Conservation (phyloP, 2,113 vertebrate species). For the Macrotis lagotis region DNA sequence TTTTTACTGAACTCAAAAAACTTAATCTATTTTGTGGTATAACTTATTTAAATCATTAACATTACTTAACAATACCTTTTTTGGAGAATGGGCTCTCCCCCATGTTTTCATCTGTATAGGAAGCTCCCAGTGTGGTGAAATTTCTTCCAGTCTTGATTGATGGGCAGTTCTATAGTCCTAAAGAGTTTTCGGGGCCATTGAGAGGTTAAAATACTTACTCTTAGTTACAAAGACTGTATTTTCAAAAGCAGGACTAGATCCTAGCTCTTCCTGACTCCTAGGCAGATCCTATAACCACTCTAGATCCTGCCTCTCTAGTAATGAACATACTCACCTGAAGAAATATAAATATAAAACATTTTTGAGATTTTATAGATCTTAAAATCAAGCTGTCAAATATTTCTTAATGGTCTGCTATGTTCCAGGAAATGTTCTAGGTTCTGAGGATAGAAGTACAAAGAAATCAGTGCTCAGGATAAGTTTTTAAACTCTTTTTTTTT, state of each 20-base stretch:
- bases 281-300: not conserved
- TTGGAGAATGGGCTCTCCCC: not conserved
- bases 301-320: not conserved
- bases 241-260: not conserved
- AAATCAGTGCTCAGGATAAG: slow-evolving; percentile 37
- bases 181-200: not conserved
- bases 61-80: not conserved
- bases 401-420: not conserved
- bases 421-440: not conserved
- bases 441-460: not conserved
- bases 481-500: slow-evolving; percentile 18
- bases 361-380: not conserved
- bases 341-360: slow-evolving; percentile 37
- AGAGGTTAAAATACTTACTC: not conserved
- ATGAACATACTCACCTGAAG: slow-evolving; percentile 15
- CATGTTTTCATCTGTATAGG: not conserved
- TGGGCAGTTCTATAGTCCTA: not conserved
- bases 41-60: slow-evolving; percentile 49
- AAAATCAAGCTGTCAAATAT: not conserved
- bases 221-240: not conserved
- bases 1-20: slow-evolving; percentile 70
- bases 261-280: not conserved
- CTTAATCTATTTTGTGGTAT: slow-evolving; percentile 53
- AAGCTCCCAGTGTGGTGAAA: not conserved
- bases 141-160: not conserved